A percentile compares a stretch with the other conserved stretches of the same genome.
Evolutionary conservation across 2,888 invertebrate species (phyloP).

Genomic region (Drosophila limbata): DNA sequence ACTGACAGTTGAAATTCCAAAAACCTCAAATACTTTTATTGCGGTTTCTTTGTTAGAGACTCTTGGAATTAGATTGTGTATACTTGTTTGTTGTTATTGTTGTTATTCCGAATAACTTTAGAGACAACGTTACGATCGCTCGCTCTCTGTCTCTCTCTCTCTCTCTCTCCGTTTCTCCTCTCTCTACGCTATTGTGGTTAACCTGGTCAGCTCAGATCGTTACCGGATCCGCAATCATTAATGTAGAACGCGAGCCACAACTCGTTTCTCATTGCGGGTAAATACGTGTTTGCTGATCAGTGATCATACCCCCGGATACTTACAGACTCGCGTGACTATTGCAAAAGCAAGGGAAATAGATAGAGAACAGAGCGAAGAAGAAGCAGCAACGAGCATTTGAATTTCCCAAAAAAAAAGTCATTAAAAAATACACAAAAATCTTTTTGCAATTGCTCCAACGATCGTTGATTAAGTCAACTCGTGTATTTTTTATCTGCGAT

Average conservation of each 20-base stretch:
- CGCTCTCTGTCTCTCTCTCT: background rate
- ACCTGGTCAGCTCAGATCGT: conserved; percentile 8
- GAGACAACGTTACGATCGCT: conserved; percentile 7
- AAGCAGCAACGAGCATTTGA: conserved; percentile 8
- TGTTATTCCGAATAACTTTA: conserved; percentile 10
- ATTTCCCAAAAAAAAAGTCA: conserved; percentile 26
- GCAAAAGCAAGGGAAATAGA: background rate
- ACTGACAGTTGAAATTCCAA: conserved; percentile 16
- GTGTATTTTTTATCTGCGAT: conserved; percentile 31
- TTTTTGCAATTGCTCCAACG: conserved; percentile 21
- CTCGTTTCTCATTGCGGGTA: conserved; percentile 34
- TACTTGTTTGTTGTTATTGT: conserved; percentile 16
- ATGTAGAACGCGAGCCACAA: conserved; percentile 23
- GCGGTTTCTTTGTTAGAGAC: conserved; percentile 47
- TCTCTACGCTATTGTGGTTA: conserved; percentile 7
- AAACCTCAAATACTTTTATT: conserved; percentile 38
- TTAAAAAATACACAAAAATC: conserved; percentile 22
- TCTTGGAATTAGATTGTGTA: conserved; percentile 6
- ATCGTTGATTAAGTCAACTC: conserved; percentile 36
- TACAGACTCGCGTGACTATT: conserved; percentile 29
- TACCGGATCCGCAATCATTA: conserved; percentile 15
- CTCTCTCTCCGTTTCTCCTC: no score
- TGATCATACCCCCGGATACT: conserved; percentile 28
- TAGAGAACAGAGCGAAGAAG: background rate
- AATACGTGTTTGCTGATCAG: conserved; percentile 18